Evolutionary conservation across 2,888 invertebrate species (phyloP), one percentile per base, ranked within the genome.

Genomic region (Bombylius major): DNA sequence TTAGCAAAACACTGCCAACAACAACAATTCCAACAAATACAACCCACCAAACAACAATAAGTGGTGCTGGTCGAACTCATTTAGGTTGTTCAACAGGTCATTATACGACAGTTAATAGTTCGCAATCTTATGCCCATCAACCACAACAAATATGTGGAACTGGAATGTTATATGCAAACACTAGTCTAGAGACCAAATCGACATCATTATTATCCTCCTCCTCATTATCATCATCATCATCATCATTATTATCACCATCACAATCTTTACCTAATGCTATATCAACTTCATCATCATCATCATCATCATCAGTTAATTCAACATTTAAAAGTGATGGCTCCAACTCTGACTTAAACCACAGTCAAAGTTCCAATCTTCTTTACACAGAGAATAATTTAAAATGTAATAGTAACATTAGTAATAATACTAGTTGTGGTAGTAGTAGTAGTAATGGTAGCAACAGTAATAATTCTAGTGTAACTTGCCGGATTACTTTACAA

Each of bases 401-500:
- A 42, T 42, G 39, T 42, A 42, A 6, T 42, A 42, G 12, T 42
- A 42, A 11, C 11, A 42, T 4, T 8, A 42, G 11, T 42, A 7
- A 8, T 42, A 42, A 11, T 42, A 42, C 11, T 42, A 11, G 12
- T 42, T 11, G 11, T 42, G 42, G 8, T 45, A 5, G 8, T 45
- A 14, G 47, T 32, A 55, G 39, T 32, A 47, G 42, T 51, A 47
- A 39, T 51, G 13, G 51, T 31, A 47, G 23, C 13, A 8, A 8
- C 6, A n/a, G 23, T 51, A 50, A 47, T 47, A 44, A 36, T 47
- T 32, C 50, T 47, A 55, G 55, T 46, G 55, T 42, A 55, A 55
- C 55, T 55, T 55, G 55, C 51, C 50, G 44, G 51, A 34, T 50
- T 47, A 55, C 55, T 36, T 55, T 31, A 39, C 47, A 50, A 34